Evolutionary conservation across 2,797 vertebrate genomes (phyloP), one percentile per base, ranked within the genome.

Genomic region (Ptychadena robeensis): DNA sequence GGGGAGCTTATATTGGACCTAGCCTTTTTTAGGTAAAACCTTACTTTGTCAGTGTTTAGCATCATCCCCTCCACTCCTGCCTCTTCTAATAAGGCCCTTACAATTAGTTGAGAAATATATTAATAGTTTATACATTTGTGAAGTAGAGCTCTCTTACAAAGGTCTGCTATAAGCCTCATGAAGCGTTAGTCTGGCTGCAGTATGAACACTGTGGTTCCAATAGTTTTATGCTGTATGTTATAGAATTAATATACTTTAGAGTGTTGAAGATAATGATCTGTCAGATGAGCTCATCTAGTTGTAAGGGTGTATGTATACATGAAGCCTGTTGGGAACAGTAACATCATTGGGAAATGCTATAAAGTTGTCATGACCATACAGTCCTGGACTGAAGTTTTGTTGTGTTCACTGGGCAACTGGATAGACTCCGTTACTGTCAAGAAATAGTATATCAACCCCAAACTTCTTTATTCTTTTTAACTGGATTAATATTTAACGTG

Each of bases 361-460:
- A 64, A 82, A 82, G 73, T 57, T 78, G 67, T 73, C 53, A 71
- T 73, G 69, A 72, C 38, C 63, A 65, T 32, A 1, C 65, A 40
- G 15, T 57, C 44, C 38, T 27, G 22, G 15, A 65, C 81, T 74
- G 37, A 18, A 67, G 66, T 71, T 65, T 65, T 57, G 34, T 67
- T 66, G 68, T 59, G 32, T 68, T 48, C 65, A 40, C 61, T 14
- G 38, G 63, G 40, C 67, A 61, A 83, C 76, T 76, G 59, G 63
- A 61, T 79, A 68, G 71, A 73, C 69, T 32, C 64, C 61, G 67
- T 63, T 79, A 53, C 81, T 38, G 48, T 72, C 22, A 83, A 74
- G 59, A 83, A 78, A 78, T 67, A 70, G 79, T 83, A 68, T 38
- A 25, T 38, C 30, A 78, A 31, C 35, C 32, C 31, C 68, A 59